Evolutionary conservation across 2,797 vertebrate genomes (phyloP), one percentile per base, ranked within the genome.

Genomic region (Danio kyathit): DNA sequence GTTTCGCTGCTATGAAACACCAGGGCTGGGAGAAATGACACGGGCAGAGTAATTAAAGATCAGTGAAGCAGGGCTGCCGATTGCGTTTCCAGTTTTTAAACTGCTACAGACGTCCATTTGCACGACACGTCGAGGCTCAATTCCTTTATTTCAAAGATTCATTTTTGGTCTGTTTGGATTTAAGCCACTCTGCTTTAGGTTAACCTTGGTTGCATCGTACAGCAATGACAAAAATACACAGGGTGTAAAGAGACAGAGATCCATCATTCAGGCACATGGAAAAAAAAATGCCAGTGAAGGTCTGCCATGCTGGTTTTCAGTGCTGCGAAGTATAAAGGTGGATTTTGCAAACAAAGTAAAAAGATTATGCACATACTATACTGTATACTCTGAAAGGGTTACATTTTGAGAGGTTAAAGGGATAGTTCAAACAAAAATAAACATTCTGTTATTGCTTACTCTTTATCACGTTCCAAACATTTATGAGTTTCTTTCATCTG

Each of bases 1-100:
- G 41, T 29, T 74, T 74, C 56, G 21, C 11, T 10, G 17, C 57
- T 52, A 61, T 49, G 69, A 63, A 71, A 79, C 48, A 49, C 7
- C 57, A 46, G 41, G 16, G 40, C 41, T 48, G 38, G 16, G 21
- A 49, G 43, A 74, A 60, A 74, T 5, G 14, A 49, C 72, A 73
- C 11, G 52, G 56, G 46, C 54, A 40, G 57, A 61, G 44, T 61
- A 74, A 61, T 74, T 49, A 74, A 74, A 74, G 57, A 17, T 38
- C 57, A 40, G 19, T 49, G 44, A 49, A 61, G 72, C 57, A 74
- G 4, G 13, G 54, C 40, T 57, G 17, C 4, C n/a, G 0, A 40
- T 52, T 40, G 16, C 44, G 46, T 29, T 60, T 48, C n/a, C 19
- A 49, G 57, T 17, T 57, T 43, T 14, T 0, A 40, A 38, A 46